Evolutionary conservation across 2,113 vertebrate species (phyloP).

Genomic region (Malaclemys terrapin): DNA sequence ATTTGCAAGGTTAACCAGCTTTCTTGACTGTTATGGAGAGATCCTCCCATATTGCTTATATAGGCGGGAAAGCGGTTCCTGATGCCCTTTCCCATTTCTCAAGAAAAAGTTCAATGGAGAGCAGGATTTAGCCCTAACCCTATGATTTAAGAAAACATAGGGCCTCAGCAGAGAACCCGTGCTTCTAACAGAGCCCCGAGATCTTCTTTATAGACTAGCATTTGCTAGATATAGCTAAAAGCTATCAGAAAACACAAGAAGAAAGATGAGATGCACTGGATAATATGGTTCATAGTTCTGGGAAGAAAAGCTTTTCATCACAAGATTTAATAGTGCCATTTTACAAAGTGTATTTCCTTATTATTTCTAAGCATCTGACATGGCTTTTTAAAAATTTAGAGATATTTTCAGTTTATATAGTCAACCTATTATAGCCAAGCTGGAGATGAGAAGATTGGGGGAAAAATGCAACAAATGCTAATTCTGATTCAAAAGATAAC

Average conservation of each 20-base stretch:
- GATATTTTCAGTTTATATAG: background rate
- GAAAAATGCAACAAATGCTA: background rate
- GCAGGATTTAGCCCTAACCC: background rate
- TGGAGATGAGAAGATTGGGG: background rate
- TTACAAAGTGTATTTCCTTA: background rate
- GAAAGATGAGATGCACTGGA: background rate
- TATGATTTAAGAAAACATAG: background rate
- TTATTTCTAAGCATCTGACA: background rate
- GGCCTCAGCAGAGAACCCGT: background rate
- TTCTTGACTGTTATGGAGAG: background rate
- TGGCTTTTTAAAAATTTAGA: background rate
- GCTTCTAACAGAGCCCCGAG: background rate
- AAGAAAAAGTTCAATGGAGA: background rate
- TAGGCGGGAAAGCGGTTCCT: rapidly evolving
- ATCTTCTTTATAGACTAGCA: background rate
- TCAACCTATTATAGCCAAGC: background rate
- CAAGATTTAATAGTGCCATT: background rate
- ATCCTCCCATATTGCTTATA: background rate
- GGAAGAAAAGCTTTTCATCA: background rate
- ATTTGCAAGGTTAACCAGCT: background rate
- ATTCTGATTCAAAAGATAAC: background rate
- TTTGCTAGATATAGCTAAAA: background rate
- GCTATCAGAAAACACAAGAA: background rate
- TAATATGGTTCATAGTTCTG: background rate
- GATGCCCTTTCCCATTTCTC: background rate